phyloP scores from a whole-genome alignment of 2,888 invertebrate species.

The Argyresthia albistria region DNA sequence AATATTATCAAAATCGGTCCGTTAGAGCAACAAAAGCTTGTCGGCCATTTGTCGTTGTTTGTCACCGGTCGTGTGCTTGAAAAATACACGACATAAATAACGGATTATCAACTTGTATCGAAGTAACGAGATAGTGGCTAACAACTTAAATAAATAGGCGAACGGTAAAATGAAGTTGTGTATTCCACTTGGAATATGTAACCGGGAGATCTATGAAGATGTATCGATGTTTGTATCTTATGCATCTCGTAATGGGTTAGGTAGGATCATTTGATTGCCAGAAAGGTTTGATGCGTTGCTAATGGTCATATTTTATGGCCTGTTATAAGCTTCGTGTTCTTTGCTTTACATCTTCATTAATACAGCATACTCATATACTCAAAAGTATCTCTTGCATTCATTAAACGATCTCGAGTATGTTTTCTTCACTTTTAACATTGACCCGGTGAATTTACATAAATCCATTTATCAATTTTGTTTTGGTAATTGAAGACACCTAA shows the following conservation, averaged over 20 bases:
- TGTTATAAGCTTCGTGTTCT: constrained; percentile 26
- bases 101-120: constrained; percentile 64
- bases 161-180: constrained; percentile 57
- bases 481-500: not conserved
- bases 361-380: not conserved
- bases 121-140: constrained; percentile 51
- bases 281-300: constrained; percentile 26
- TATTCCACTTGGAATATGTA: constrained; percentile 21
- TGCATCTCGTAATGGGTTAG: constrained; percentile 24
- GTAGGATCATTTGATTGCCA: constrained; percentile 14
- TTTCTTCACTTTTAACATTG: not conserved
- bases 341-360: not conserved
- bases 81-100: constrained; percentile 64
- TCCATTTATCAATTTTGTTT: too few species aligned
- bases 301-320: constrained; percentile 45
- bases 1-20: constrained; percentile 65
- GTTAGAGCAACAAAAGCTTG: constrained; percentile 59
- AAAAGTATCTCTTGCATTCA: not conserved
- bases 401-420: too few species aligned
- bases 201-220: constrained; percentile 16
- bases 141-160: constrained; percentile 57
- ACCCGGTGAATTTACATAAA: too few species aligned
- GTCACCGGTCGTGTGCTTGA: constrained; percentile 21
- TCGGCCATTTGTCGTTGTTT: constrained; percentile 44
- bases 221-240: constrained; percentile 23